Evolutionary conservation across 2,888 invertebrate species (phyloP).

Genomic region (Eupeodes latifasciatus): DNA sequence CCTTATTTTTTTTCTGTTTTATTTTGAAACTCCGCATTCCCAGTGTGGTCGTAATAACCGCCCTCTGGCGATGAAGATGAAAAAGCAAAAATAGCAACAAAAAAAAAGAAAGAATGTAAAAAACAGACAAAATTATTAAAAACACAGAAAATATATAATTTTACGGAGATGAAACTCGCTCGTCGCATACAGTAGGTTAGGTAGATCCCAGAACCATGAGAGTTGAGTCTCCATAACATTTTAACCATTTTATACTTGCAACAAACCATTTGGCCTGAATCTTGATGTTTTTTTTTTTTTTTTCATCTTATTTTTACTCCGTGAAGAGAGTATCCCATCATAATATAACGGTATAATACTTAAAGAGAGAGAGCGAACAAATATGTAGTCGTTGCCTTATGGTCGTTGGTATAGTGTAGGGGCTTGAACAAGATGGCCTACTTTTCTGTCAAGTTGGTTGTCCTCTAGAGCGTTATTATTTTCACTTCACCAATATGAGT

Average conservation of each 20-base stretch:
- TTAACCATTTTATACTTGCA: constrained; percentile 72
- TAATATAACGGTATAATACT: constrained; percentile 24
- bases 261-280: constrained; percentile 74
- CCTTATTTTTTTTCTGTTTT: constrained; percentile 15
- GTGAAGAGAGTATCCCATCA: constrained; percentile 55
- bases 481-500: constrained; percentile 71
- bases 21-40: constrained; percentile 28
- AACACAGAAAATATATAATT: constrained; percentile 40
- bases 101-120: not conserved
- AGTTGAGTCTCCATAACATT: constrained; percentile 38
- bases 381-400: not conserved
- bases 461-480: constrained; percentile 72
- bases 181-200: not conserved
- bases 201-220: constrained; percentile 17
- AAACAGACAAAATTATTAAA: constrained; percentile 12
- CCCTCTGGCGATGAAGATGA: constrained; percentile 56
- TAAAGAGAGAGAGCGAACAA: not conserved
- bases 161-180: constrained; percentile 53
- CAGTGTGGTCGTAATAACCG: constrained; percentile 56
- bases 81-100: constrained; percentile 26
- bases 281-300: not conserved
- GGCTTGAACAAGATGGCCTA: constrained; percentile 68
- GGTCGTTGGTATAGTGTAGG: not conserved
- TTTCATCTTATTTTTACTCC: not conserved
- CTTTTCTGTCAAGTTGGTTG: constrained; percentile 73